A percentile compares a stretch with the other conserved stretches of the same genome.
Conservation (phyloP, 2,888 invertebrate genomes). For the Romanomermis culicivorax region DNA sequence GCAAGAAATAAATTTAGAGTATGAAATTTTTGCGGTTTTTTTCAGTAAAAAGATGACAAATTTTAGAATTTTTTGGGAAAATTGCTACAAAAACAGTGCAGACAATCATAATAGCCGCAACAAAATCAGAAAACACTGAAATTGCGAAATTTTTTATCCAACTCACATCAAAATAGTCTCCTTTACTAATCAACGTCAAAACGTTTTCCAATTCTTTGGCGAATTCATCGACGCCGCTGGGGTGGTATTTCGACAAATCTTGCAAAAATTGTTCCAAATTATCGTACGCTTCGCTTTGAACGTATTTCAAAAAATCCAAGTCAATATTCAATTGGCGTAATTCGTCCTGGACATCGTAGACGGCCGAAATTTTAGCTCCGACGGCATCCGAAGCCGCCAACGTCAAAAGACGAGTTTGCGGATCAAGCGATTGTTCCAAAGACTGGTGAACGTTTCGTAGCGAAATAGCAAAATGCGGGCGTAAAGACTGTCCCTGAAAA, state of each 20-base stretch:
- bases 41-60: too few species aligned
- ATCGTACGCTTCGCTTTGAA: slow-evolving; percentile 25
- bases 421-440: slow-evolving; percentile 16
- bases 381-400: slow-evolving; percentile 11
- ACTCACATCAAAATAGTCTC: background rate
- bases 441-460: slow-evolving; percentile 21
- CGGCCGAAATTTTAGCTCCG: background rate
- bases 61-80: too few species aligned
- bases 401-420: slow-evolving; percentile 13
- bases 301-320: slow-evolving; percentile 23
- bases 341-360: slow-evolving; percentile 19
- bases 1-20: too few species aligned
- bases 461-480: slow-evolving; percentile 23
- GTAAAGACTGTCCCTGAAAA: slow-evolving; percentile 20
- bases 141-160: too few species aligned
- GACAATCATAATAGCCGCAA: too few species aligned
- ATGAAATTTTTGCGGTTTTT: too few species aligned
- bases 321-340: slow-evolving; percentile 18
- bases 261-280: slow-evolving; percentile 26
- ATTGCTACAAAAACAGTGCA: too few species aligned
- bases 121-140: too few species aligned
- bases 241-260: slow-evolving; percentile 11
- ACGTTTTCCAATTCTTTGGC: slow-evolving; percentile 6
- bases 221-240: slow-evolving; percentile 3
- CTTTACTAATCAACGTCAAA: slow-evolving; percentile 6